These are phyloP conservation scores for Pachycephus smyrnensis DNA, from an alignment of 2,888 invertebrate species.

Conservation along the genomic window DNA sequence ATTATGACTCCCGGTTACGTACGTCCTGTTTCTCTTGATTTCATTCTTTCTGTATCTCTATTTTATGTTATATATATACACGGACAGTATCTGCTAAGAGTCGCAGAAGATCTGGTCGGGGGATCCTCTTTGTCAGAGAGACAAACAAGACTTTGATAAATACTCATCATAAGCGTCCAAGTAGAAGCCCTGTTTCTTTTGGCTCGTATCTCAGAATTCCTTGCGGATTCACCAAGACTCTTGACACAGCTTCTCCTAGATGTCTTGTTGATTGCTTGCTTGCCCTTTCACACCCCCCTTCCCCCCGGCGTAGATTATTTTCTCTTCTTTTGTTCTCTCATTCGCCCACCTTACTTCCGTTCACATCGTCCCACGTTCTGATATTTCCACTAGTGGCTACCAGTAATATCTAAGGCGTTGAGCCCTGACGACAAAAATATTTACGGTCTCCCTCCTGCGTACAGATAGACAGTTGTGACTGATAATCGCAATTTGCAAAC, in stretches of 20 bases:
- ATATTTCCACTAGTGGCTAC: background rate
- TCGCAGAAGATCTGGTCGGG: constrained; percentile 28
- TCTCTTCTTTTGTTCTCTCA: background rate
- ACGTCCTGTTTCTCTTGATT: background rate
- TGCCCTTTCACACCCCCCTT: background rate
- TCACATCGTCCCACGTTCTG: background rate
- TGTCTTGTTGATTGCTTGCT: background rate
- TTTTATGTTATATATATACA: constrained; percentile 37
- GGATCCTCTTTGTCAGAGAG: background rate
- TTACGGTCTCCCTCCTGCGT: background rate
- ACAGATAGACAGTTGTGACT: background rate
- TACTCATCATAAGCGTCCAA: background rate
- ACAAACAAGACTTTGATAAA: background rate
- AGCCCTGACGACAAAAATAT: background rate
- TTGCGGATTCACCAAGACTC: background rate
- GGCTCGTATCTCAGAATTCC: background rate
- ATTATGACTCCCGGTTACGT: constrained; percentile 21
- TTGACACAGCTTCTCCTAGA: background rate
- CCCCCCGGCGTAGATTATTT: background rate
- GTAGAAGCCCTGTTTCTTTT: background rate
- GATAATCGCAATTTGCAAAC: background rate
- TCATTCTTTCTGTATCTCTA: constrained; percentile 30
- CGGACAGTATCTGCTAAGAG: constrained; percentile 38
- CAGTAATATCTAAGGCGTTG: background rate
- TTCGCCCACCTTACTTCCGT: background rate